Percentiles rank a stretch among this genome's conserved stretches.
Evolutionary conservation across 2,113 vertebrate genomes (phyloP).

Genomic region (Chamaea fasciata): DNA sequence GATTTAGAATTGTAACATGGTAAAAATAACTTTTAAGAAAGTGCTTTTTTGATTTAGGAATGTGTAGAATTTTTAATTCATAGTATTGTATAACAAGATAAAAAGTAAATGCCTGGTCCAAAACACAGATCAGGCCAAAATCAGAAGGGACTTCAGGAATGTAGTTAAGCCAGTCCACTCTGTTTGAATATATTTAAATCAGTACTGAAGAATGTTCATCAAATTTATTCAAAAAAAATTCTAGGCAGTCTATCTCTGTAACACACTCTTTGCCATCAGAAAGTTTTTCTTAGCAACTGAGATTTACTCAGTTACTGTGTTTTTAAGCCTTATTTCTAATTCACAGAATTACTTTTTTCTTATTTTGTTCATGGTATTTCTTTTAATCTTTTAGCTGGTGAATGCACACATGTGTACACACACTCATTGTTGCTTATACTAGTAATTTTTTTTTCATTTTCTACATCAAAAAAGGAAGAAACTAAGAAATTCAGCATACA

Average conservation of each 20-base stretch:
- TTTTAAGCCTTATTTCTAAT: background rate
- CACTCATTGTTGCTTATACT: background rate
- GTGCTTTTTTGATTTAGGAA: background rate
- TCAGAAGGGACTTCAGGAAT: background rate
- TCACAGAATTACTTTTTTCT: background rate
- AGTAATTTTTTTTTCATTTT: background rate
- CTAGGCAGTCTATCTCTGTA: background rate
- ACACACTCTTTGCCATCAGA: background rate
- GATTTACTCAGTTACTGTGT: background rate
- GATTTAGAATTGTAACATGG: background rate
- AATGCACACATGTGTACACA: accelerated
- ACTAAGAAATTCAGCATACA: background rate
- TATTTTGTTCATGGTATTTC: background rate
- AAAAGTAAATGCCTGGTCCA: background rate
- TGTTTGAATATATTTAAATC: background rate
- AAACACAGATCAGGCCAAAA: background rate
- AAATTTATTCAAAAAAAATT: background rate
- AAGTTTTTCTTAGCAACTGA: background rate
- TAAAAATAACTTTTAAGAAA: background rate
- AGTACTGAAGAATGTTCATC: background rate
- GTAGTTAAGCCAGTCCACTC: background rate
- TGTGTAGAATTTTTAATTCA: background rate
- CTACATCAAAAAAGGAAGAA: background rate
- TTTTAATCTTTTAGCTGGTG: background rate
- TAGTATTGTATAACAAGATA: background rate